Evolutionary conservation across 2,888 invertebrate genomes (phyloP).

Genomic region (Watsonalla cultraria): DNA sequence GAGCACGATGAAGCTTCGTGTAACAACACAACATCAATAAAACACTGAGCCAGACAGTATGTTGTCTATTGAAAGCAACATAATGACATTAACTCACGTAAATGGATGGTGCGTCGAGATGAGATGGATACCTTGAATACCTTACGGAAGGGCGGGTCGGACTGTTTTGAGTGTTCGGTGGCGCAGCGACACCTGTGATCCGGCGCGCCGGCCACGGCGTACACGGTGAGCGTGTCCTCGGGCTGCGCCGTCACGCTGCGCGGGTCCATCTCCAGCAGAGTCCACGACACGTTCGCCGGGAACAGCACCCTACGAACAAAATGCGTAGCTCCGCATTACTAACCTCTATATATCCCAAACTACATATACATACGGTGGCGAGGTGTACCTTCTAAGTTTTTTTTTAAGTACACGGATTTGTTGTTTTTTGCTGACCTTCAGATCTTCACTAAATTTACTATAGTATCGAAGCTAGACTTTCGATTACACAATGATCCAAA

Average conservation of each 20-base stretch:
- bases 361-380: no score
- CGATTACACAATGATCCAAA: no score
- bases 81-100: neutral
- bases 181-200: conserved; percentile 55
- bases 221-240: conserved; percentile 90
- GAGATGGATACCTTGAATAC: conserved; percentile 61
- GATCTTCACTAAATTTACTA: no score
- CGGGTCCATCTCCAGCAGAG: conserved; percentile 95
- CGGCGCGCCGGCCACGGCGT: conserved; percentile 60
- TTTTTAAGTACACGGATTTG: no score
- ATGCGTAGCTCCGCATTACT: neutral
- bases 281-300: conserved; percentile 92
- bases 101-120: conserved; percentile 4
- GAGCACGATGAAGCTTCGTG: neutral
- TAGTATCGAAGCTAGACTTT: no score
- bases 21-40: neutral
- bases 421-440: no score
- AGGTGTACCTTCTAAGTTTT: no score
- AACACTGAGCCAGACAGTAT: neutral
- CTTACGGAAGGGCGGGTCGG: conserved; percentile 64
- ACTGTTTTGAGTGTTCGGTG: conserved; percentile 1
- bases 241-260: conserved; percentile 95
- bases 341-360: neutral
- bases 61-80: neutral
- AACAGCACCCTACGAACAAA: conserved; percentile 85